These are phyloP conservation scores for Fundulus diaphanus DNA, from an alignment of 2,797 vertebrate species.

Conservation along the genomic window DNA sequence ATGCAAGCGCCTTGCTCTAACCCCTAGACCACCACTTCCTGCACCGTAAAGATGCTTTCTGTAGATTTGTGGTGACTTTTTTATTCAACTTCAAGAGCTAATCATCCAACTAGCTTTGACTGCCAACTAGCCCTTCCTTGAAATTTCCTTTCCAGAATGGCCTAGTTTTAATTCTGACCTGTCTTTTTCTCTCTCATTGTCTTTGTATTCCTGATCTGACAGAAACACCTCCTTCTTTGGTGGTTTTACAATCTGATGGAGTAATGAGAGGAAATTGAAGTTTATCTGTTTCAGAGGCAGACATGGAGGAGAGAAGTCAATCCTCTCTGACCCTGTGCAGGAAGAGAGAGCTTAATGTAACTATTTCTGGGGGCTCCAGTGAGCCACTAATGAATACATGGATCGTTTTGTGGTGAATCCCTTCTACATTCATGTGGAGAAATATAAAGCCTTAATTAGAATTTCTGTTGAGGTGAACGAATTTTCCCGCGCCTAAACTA, in stretches of 20 bases:
- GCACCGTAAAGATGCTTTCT: constrained; percentile 12
- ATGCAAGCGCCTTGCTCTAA: too few species aligned
- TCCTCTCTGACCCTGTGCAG: constrained; percentile 14
- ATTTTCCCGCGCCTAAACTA: not conserved
- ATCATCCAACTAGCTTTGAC: not conserved
- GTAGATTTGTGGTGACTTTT: constrained; percentile 3
- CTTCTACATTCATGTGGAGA: constrained; percentile 11
- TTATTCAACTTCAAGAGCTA: constrained; percentile 1
- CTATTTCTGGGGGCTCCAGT: constrained; percentile 22
- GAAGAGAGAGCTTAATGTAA: constrained; percentile 38
- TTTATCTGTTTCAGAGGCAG: constrained; percentile 52
- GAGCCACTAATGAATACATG: constrained; percentile 30
- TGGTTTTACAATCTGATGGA: constrained; percentile 46
- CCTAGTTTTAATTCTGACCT: constrained; percentile 7
- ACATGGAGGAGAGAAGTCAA: constrained; percentile 30
- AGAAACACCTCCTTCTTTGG: constrained; percentile 25
- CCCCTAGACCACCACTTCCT: too few species aligned
- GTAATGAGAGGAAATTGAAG: constrained; percentile 57
- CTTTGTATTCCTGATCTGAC: not conserved
- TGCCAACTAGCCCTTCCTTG: not conserved
- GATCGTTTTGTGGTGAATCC: constrained; percentile 11
- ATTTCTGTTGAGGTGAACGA: constrained; percentile 20
- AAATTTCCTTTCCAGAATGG: not conserved
- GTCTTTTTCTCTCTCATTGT: not conserved
- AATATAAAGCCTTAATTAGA: constrained; percentile 35